Base-by-base conservation (phyloP, 2,113 vertebrate genomes). In the Ploceus nigricollis region DNA sequence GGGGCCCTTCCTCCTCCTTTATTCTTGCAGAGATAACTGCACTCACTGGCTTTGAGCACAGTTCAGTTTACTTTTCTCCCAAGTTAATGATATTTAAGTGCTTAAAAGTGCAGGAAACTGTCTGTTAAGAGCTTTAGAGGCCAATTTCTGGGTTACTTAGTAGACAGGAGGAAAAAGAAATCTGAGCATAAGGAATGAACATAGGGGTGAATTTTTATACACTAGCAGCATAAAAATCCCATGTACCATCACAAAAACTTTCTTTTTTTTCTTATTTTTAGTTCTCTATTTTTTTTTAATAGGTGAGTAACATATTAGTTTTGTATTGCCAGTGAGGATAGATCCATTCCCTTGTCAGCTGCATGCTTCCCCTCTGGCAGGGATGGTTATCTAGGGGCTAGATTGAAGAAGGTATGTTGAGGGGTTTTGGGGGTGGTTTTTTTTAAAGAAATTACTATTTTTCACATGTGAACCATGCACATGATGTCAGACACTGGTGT, bases 401-500 rank as follows among this genome's bases (percentile, higher is more conserved):
- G 22, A 30, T 13, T 60, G 31, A 73, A 61, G 33, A 45, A 71
- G 12, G 13, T 47, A 3, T 10, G 3, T 14, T n/a, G 28, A n/a
- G 21, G 5, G 1, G 0, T 3, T 39, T 61, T 45, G 1, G 3
- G 3, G 10, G 25, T 54, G 31, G 11, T 53, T 51, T 51, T 20
- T 58, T 72, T 39, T 1, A 11, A 75, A 56, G 28, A 87, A 82
- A 68, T 24, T 1, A 2, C 10, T 3, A 1, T 40, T 80, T 85
- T 83, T 88, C 18, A 50, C 8, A 16, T 13, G 19, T n/a, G 35
- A 79, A 2, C 65, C 1, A 2, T 63, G 44, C 13, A 2, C 54
- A 1, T 0, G 3, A 50, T 50, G 61, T 58, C 44, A 20, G 65
- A 8, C 31, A 21, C 8, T 0, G 0, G 13, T 65, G 54, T 75